Base-by-base conservation (phyloP, 1,140 invertebrate species). In the Archivesica marissinica region DNA sequence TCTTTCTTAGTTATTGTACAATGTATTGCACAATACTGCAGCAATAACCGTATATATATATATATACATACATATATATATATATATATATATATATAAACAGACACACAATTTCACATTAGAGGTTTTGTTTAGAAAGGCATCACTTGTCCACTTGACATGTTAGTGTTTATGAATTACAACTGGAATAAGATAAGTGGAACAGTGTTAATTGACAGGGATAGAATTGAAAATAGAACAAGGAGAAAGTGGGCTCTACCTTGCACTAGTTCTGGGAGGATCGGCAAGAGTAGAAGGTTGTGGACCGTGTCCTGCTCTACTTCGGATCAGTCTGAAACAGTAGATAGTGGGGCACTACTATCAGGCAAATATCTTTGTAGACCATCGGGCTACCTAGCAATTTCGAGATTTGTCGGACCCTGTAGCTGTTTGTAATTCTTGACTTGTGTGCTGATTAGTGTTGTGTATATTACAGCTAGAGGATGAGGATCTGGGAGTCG, bases 401-500 rank as follows among this genome's bases (percentile, higher is more conserved):
- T 11, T 50, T 50, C 20, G n/a, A n/a, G n/a, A n/a, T n/a, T n/a
- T n/a, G n/a, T n/a, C n/a, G n/a, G n/a, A n/a, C n/a, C n/a, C n/a
- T n/a, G n/a, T n/a, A n/a, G n/a, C n/a, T n/a, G n/a, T n/a, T n/a
- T n/a, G n/a, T 9, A 13, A 77, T 86, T 54, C 0, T 83, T 33
- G 33, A 44, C 79, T 41, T 81, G 80, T 74, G 95, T 94, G 89
- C 15, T 82, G 94, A 93, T 95, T 95, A 92, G 90, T 77, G 59
- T 66, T 66, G 17, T 77, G 84, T 90, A 44, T 72, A 72, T 61
- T 93, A 95, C 87, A 85, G 82, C 74, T 85, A 85, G 82, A 85
- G 47, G 82, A 85, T 6, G 56, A 77, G 28, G 82, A 85, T 28
- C 38, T 77, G 17, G 95, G 96, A 88, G 95, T 96, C 94, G 97